Conservation (phyloP, 2,113 vertebrate species). For the Nettapus auritus region DNA sequence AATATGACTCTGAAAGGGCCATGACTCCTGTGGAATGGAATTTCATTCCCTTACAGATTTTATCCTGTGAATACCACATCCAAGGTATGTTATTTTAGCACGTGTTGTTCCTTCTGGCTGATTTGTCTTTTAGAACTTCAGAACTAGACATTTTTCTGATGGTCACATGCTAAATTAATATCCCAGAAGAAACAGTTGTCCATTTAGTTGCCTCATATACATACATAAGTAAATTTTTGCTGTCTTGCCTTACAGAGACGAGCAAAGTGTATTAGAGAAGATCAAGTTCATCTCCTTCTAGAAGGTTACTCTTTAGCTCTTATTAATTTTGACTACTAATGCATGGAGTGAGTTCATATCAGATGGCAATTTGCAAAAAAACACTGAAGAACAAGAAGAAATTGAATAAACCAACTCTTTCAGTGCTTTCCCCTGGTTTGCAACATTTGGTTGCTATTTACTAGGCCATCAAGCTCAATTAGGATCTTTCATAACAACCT, state of each 20-base stretch:
- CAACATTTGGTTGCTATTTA: constrained; percentile 39
- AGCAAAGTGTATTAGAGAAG: neutral
- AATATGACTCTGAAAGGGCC: neutral
- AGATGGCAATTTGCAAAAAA: constrained; percentile 1
- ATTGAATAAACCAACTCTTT: neutral
- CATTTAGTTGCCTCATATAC: neutral
- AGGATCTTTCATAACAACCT: constrained; percentile 34
- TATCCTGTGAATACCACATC: neutral
- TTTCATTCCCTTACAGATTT: neutral
- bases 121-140: neutral
- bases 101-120: neutral
- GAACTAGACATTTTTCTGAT: neutral
- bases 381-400: neutral
- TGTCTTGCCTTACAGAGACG: neutral
- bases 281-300: neutral
- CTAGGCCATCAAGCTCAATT: constrained; percentile 48
- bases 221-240: neutral
- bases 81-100: neutral
- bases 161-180: neutral
- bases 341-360: neutral
- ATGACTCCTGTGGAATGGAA: neutral
- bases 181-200: neutral
- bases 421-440: neutral
- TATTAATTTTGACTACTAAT: neutral
- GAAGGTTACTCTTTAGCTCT: constrained; percentile 23